Conservation (phyloP, 2,113 vertebrate species). For the Laticauda laticaudata region DNA sequence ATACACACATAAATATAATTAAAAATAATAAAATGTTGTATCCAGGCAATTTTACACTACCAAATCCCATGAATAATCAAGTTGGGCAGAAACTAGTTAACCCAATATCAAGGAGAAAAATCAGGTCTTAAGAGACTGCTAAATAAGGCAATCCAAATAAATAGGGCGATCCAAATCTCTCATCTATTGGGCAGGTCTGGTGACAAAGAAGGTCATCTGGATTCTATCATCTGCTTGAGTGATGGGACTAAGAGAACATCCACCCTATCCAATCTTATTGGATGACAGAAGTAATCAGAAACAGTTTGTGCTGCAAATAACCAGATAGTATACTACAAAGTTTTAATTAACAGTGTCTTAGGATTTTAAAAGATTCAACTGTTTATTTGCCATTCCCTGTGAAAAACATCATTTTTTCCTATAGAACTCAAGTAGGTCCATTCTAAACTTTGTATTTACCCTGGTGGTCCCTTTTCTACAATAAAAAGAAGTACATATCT, state of each 20-base stretch:
- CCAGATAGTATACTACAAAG: not conserved
- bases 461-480: not conserved
- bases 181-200: not conserved
- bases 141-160: not conserved
- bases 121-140: not conserved
- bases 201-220: not conserved
- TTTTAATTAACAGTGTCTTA: not conserved
- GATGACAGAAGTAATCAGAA: not conserved
- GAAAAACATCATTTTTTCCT: not conserved
- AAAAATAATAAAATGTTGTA: not conserved
- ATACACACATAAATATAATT: not conserved
- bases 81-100: not conserved
- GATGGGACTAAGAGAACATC: not conserved
- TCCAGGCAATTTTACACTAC: not conserved
- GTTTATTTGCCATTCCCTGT: not conserved
- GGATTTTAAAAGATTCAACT: not conserved
- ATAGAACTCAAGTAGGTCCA: too few species aligned
- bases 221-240: not conserved
- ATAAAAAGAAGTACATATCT: not conserved
- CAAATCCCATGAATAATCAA: not conserved
- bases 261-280: not conserved
- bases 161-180: not conserved
- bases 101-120: not conserved
- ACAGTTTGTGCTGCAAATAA: not conserved
- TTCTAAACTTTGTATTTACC: not conserved